phyloP scores from a whole-genome alignment of 2,113 vertebrate genomes.

The Benitochromis conjunctus region DNA sequence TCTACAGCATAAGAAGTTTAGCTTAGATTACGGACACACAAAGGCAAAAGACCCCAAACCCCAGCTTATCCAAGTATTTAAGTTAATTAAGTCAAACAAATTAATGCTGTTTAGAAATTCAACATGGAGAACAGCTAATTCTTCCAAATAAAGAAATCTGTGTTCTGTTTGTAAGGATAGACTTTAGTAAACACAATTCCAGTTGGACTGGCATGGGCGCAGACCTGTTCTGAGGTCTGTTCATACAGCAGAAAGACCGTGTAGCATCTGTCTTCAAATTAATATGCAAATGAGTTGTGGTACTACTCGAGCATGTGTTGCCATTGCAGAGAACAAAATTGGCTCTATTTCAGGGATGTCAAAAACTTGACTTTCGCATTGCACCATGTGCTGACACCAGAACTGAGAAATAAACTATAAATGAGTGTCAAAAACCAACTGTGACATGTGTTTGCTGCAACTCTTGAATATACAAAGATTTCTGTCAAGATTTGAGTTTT shows the following conservation, averaged over 20 bases:
- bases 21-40: not conserved
- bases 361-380: not conserved
- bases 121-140: not conserved
- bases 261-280: slow-evolving; percentile 26
- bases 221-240: not conserved
- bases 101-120: not conserved
- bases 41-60: not conserved
- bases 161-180: slow-evolving; percentile 4
- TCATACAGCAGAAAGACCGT: not conserved
- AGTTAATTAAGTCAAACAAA: not conserved
- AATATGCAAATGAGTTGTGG: slow-evolving; percentile 23
- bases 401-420: not conserved
- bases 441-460: not conserved
- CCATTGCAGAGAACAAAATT: not conserved
- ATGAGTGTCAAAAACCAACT: not conserved
- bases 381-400: not conserved
- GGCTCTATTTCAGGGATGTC: not conserved
- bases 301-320: not conserved
- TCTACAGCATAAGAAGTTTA: not conserved
- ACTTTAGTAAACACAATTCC: slow-evolving; percentile 19
- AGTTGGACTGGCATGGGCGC: slow-evolving; percentile 7
- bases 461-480: not conserved
- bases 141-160: slow-evolving; percentile 38
- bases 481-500: not conserved
- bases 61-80: not conserved